These are phyloP conservation scores for Apamea anceps DNA, from an alignment of 2,888 invertebrate species.

Conservation along the genomic window DNA sequence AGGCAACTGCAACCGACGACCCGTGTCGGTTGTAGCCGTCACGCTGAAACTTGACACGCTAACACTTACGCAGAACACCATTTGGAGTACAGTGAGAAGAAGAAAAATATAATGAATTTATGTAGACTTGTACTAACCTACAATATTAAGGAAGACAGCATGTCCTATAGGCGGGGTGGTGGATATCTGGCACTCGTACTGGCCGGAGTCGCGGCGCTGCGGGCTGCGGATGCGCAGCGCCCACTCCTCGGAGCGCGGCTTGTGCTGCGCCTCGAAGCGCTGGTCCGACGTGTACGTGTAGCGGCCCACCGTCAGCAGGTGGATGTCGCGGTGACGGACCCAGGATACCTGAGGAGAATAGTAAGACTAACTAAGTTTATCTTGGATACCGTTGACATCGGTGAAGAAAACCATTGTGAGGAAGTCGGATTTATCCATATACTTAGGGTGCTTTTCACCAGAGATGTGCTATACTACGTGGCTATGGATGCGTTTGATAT, in stretches of 20 bases:
- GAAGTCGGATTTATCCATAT: no score
- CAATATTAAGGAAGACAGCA: constrained; percentile 94
- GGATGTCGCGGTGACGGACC: constrained; percentile 97
- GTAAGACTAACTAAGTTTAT: neutral
- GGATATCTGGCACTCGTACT: constrained; percentile 97
- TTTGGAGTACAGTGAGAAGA: neutral
- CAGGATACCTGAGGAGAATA: constrained; percentile 93
- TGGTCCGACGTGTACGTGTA: constrained; percentile 97
- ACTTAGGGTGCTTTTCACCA: no score
- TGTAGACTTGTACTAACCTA: constrained; percentile 91
- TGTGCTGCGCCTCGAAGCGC: constrained; percentile 95
- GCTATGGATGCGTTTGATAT: no score
- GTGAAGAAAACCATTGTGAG: no score
- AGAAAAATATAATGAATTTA: neutral
- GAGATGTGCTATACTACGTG: no score
- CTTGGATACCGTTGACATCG: neutral
- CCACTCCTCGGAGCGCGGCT: constrained; percentile 97
- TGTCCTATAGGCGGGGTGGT: constrained; percentile 97
- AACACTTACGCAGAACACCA: neutral
- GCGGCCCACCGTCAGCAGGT: constrained; percentile 96
- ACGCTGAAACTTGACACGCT: no score
- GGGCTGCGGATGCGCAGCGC: constrained; percentile 91
- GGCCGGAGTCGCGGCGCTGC: constrained; percentile 96
- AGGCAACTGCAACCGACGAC: no score
- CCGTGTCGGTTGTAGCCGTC: no score